Evolutionary conservation across 1,140 invertebrate species (phyloP), one percentile per base, ranked within the genome.

Genomic region (Bombus polaris): DNA sequence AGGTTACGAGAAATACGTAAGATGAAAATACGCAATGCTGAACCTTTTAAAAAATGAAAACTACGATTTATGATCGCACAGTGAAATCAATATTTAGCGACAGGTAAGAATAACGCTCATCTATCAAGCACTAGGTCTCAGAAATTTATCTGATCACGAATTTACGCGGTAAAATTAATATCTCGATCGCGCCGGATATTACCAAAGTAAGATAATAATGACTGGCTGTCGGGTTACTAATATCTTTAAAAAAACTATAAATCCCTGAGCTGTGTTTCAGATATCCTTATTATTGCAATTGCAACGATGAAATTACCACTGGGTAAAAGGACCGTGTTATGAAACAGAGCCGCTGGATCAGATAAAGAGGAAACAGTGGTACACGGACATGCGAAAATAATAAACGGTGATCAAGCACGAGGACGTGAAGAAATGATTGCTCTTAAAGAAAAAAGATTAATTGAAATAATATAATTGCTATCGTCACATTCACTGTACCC

Each of bases 401-500:
- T 68, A 28, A 22, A 28, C 8, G n/a, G 37, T 68, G 32, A 79
- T 68, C 42, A n/a, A 44, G 42, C 62, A 32, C 42, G 42, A 79
- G 42, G 25, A 68, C 32, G 15, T 35, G 22, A 32, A 32, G 15
- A 25, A 28, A 35, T 44, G n/a, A 62, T 65, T 44, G 37, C 37
- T 32, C 12, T 37, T 28, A 28, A 72, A 5, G 28, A 44, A 28
- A 18, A 25, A 39, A 62, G 10, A 70, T 82, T 42, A n/a, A 35
- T 66, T 12, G 68, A 62, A 13, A 18, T 53, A 62, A n/a, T n/a
- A 62, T 12, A 28, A 59, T 59, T 1, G 57, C 3, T 28, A 68
- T 86, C 25, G 57, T 66, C 1, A 71, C 42, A 83, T 91, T 87
- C 65, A 87, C 87, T 92, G 89, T 94, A 95, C 95, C 93, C 93